These are phyloP conservation scores for Brachionus koreanus DNA, from an alignment of 1,140 invertebrate species.

Conservation along the genomic window DNA sequence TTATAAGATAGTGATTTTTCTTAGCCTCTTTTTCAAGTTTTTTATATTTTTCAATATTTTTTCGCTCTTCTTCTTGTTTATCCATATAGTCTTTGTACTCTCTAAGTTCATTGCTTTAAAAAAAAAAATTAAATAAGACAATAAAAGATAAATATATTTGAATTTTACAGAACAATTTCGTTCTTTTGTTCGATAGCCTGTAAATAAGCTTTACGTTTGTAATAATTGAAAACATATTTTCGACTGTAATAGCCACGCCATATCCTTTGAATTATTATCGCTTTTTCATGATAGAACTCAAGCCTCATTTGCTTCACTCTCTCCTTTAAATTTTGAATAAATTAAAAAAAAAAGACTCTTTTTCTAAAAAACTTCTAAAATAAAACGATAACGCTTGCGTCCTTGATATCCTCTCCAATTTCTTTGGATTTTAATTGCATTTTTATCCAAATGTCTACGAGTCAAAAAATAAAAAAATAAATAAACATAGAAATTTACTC, in stretches of 20 bases:
- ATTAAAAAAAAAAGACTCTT: not conserved
- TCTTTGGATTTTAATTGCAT: constrained; percentile 54
- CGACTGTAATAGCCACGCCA: constrained; percentile 58
- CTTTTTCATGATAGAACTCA: constrained; percentile 39
- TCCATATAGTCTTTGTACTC: constrained; percentile 52
- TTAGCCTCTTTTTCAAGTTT: constrained; percentile 50
- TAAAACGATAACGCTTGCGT: constrained; percentile 50
- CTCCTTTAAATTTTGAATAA: not conserved
- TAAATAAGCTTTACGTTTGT: constrained; percentile 56
- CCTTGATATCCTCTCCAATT: constrained; percentile 54
- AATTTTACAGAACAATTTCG: constrained; percentile 50
- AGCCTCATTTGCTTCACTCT: not conserved
- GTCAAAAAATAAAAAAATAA: not conserved
- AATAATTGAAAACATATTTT: constrained; percentile 58
- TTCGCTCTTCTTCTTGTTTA: constrained; percentile 48
- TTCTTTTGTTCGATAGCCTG: constrained; percentile 56
- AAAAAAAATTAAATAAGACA: constrained; percentile 5
- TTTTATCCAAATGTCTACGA: constrained; percentile 52
- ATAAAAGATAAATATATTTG: too few relatives aligned
- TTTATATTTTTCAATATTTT: constrained; percentile 45
- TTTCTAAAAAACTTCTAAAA: constrained; percentile 50
- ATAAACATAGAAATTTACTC: not conserved
- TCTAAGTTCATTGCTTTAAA: constrained; percentile 51
- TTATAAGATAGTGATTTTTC: constrained; percentile 56
- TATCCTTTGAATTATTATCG: constrained; percentile 54